Evolutionary conservation across 2,888 invertebrate genomes (phyloP), one percentile per base, ranked within the genome.

Genomic region (Pristionchus maxplancki): DNA sequence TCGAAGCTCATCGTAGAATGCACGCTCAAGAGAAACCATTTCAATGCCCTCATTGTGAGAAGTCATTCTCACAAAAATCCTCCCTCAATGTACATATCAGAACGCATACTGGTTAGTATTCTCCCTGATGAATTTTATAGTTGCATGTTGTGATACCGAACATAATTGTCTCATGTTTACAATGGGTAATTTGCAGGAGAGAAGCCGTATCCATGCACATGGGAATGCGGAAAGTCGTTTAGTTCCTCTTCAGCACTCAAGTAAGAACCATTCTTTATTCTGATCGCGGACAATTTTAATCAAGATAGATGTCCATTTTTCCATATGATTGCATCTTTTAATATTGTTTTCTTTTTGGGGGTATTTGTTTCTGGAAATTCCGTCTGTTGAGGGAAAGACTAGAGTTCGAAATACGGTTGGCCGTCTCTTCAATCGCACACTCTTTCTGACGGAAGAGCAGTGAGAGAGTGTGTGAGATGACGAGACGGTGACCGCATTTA

Each of bases 221-320:
- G 93, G 93, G 92, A 92, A 0, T 93, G 93, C 82, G 93, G 93
- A n/a, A 91, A 90, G 84, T 62, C 89, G 6, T 93, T 93, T 83
- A 78, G 89, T 17, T 93, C 93, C 5, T 87, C 92, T 0, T 93
- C 93, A 4, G 92, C 92, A 0, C 44, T 62, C 17, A 20, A 48
- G 74, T 74, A 40, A 78, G 78, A 1, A n/a, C 5, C 58, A 58
- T 24, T 48, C 8, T 44, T 9, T 71, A 71, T 34, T 71, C 15
- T n/a, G n/a, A n/a, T n/a, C n/a, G n/a, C n/a, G n/a, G 34, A 44
- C 44, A 44, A 9, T 71, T 5, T 71, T n/a, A n/a, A n/a, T n/a
- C n/a, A n/a, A n/a, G n/a, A n/a, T n/a, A n/a, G n/a, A n/a, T n/a
- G n/a, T n/a, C n/a, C n/a, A n/a, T 34, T 71, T 34, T 20, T 71